Conservation (phyloP, 1,140 invertebrate species). For the Lamellibrachia luymesi region DNA sequence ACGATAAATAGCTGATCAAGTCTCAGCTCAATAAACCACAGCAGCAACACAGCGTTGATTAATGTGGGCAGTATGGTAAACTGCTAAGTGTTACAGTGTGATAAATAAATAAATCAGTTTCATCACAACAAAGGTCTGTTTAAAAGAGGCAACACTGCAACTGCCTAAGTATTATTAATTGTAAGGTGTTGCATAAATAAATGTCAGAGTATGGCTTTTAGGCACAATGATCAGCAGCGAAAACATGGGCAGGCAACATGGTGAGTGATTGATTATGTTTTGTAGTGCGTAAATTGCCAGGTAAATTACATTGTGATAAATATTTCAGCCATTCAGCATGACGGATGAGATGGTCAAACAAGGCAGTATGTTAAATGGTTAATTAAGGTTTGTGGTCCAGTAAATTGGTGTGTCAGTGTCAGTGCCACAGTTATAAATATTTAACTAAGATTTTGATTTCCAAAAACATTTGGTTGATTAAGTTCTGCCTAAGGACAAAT, state of each 20-base stretch:
- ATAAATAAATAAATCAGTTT: conserved; percentile 6
- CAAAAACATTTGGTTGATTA: background rate
- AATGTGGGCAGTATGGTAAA: background rate
- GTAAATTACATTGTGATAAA: background rate
- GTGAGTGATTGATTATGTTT: background rate
- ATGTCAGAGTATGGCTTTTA: background rate
- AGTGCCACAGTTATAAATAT: background rate
- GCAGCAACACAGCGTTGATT: background rate
- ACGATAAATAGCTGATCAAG: background rate
- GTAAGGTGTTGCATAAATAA: background rate
- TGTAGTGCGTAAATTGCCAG: background rate
- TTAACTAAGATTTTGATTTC: background rate
- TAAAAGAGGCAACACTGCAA: background rate
- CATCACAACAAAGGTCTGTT: background rate
- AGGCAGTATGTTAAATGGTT: background rate
- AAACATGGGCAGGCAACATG: background rate
- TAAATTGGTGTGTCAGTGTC: background rate
- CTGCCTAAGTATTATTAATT: background rate
- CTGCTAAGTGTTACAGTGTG: background rate
- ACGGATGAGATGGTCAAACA: background rate
- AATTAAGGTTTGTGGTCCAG: background rate
- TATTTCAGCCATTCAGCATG: background rate
- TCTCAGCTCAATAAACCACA: background rate
- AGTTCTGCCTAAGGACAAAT: background rate
- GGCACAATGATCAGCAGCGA: background rate